These are phyloP conservation scores for Rhopalosiphum padi DNA, from an alignment of 1,140 invertebrate species.

Conservation along the genomic window DNA sequence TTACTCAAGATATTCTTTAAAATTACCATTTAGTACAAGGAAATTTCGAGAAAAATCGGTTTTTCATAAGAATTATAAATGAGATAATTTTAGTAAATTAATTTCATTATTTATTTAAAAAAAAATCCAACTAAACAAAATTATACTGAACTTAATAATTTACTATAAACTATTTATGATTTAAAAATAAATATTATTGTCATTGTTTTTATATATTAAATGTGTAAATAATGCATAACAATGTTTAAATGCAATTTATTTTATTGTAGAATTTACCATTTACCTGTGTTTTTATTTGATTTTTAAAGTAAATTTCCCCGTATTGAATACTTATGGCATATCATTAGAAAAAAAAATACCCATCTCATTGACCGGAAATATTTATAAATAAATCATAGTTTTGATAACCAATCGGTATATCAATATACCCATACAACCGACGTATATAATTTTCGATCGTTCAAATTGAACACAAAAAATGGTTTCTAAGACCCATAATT, in stretches of 20 bases:
- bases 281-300: too few relatives aligned
- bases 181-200: neutral
- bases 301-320: too few relatives aligned
- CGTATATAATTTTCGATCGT: neutral
- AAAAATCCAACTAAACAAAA: too few relatives aligned
- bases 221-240: too few relatives aligned
- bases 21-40: neutral
- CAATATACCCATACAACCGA: neutral
- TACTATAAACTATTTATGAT: too few relatives aligned
- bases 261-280: neutral
- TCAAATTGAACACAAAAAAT: conserved; percentile 33
- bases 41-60: too few relatives aligned
- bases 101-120: too few relatives aligned
- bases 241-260: neutral
- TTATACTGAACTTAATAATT: too few relatives aligned
- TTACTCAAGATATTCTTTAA: neutral
- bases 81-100: too few relatives aligned
- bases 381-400: neutral
- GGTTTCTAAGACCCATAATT: neutral
- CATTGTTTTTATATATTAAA: too few relatives aligned
- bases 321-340: neutral
- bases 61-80: neutral
- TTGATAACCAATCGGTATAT: neutral
- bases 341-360: neutral
- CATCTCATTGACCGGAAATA: neutral